These are phyloP conservation scores for Cecidostiba fungosa DNA, from an alignment of 2,888 invertebrate species.

Conservation along the genomic window DNA sequence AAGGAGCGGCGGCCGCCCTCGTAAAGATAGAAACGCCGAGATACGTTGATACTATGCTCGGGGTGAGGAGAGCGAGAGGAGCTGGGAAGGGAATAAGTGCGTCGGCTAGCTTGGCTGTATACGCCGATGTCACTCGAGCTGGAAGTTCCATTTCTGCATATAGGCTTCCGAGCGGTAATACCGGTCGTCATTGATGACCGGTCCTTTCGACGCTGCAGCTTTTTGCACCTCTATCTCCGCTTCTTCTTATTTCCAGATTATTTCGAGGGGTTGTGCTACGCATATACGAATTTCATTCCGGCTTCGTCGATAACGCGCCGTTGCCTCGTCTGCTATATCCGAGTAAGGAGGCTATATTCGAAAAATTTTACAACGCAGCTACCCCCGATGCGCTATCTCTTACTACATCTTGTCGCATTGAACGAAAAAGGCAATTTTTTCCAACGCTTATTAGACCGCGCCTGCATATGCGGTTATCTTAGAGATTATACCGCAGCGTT, in stretches of 20 bases:
- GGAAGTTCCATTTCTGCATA: constrained; percentile 40
- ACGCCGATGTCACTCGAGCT: constrained; percentile 8
- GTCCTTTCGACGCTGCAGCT: not conserved
- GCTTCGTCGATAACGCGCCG: no score
- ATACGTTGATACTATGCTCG: constrained; percentile 54
- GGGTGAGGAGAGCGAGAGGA: not conserved
- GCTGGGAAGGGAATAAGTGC: not conserved
- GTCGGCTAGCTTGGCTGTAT: not conserved
- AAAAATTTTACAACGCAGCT: not conserved
- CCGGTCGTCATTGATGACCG: no score
- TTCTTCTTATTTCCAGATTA: not conserved
- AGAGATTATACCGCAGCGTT: not conserved
- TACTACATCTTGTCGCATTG: not conserved
- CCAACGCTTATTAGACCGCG: no score
- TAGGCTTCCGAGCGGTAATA: not conserved
- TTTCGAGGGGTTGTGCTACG: not conserved
- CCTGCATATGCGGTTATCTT: no score
- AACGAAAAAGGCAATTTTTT: not conserved
- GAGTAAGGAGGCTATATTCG: not conserved
- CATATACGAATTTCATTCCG: no score
- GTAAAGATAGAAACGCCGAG: constrained; percentile 71
- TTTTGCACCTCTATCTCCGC: not conserved
- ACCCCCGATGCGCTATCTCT: no score
- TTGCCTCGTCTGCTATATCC: not conserved
- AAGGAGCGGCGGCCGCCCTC: constrained; percentile 62